These are phyloP conservation scores for Platysteira castanea DNA, from an alignment of 2,113 vertebrate species.

Conservation along the genomic window DNA sequence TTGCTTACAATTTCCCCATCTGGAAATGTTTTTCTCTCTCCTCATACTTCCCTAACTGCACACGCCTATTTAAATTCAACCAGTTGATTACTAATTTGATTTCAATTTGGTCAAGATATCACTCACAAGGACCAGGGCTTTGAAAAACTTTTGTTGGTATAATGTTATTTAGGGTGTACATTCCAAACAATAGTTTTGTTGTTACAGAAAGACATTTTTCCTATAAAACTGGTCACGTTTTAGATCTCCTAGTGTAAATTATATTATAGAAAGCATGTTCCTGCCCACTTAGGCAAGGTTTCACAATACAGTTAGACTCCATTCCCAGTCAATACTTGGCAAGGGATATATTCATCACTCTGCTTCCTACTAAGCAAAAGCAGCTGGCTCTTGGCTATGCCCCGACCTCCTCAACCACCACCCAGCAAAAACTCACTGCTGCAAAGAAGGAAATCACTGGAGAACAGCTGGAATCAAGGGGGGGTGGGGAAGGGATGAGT, in stretches of 20 bases:
- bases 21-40: conserved; percentile 25
- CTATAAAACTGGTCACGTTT: neutral
- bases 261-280: neutral
- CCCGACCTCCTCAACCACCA: neutral
- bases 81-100: conserved; percentile 13
- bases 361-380: conserved; percentile 17
- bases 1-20: neutral
- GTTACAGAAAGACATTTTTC: neutral
- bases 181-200: neutral
- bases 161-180: neutral
- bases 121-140: neutral
- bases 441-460: neutral
- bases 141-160: neutral
- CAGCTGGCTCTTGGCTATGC: conserved; percentile 24
- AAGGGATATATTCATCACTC: neutral
- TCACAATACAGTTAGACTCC: neutral
- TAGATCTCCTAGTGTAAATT: neutral
- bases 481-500: neutral
- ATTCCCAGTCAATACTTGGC: neutral
- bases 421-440: neutral
- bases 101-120: neutral
- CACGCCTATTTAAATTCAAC: neutral
- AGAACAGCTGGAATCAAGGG: neutral
- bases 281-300: neutral
- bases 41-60: neutral